Conservation (phyloP, 2,797 vertebrate species). For the Crax fasciolata region DNA sequence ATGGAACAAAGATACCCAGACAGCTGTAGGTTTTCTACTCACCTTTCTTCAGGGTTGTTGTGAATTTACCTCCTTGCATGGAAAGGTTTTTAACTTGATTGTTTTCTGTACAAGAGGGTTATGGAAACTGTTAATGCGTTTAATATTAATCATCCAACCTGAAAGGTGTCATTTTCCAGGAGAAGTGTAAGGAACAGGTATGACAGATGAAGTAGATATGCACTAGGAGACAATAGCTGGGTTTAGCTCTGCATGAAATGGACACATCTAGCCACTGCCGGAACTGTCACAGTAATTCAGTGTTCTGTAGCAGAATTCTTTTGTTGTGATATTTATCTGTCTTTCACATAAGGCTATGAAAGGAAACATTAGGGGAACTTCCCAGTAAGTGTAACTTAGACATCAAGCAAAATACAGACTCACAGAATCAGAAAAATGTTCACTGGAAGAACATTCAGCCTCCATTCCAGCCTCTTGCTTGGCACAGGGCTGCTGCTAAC, state of each 20-base stretch:
- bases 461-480: not conserved
- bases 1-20: not conserved
- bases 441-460: not conserved
- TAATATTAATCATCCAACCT: not conserved
- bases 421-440: not conserved
- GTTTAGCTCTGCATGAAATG: not conserved
- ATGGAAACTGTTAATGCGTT: not conserved
- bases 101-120: not conserved
- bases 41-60: not conserved
- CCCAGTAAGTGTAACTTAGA: not conserved
- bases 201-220: not conserved
- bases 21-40: not conserved
- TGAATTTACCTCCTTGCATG: not conserved
- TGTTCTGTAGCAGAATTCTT: not conserved
- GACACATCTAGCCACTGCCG: not conserved
- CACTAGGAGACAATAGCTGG: not conserved
- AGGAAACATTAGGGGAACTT: not conserved
- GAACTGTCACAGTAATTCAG: not conserved
- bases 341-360: not conserved
- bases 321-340: slow-evolving; percentile 2
- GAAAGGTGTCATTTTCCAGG: not conserved
- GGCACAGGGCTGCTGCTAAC: not conserved
- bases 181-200: not conserved
- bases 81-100: not conserved
- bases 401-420: not conserved